These are phyloP conservation scores for Oreochromis mossambicus DNA, from an alignment of 2,797 vertebrate species.

Conservation along the genomic window DNA sequence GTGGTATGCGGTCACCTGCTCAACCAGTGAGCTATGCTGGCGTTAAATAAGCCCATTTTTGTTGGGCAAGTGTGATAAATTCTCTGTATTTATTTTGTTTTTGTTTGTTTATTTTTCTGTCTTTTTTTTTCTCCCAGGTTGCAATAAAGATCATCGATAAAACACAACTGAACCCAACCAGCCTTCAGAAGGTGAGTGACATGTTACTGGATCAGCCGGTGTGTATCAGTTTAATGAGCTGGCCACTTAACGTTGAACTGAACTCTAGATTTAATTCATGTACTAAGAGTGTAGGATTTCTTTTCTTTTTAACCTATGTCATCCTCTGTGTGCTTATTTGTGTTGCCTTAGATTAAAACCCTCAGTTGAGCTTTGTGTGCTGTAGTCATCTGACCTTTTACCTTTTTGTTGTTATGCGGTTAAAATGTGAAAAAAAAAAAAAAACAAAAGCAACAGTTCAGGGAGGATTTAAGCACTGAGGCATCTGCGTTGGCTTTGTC, in stretches of 20 bases:
- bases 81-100: neutral
- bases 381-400: conserved; percentile 23
- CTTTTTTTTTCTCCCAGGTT: conserved; percentile 74
- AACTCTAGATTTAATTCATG: neutral
- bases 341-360: neutral
- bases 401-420: neutral
- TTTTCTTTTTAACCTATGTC: neutral
- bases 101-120: neutral
- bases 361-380: neutral
- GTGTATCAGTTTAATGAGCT: neutral
- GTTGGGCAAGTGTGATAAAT: neutral
- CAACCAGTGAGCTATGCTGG: neutral
- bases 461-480: neutral
- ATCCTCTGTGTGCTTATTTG: neutral
- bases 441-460: neutral
- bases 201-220: neutral
- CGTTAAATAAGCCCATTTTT: neutral
- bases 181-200: conserved; percentile 89
- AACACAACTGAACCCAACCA: conserved; percentile 92
- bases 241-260: neutral
- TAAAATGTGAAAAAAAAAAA: neutral
- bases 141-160: conserved; percentile 98
- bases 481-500: neutral
- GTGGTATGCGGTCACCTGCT: accelerated
- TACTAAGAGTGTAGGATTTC: neutral